Evolutionary conservation across 2,113 vertebrate genomes (phyloP), one percentile per base, ranked within the genome.

Genomic region (Poecile atricapillus): DNA sequence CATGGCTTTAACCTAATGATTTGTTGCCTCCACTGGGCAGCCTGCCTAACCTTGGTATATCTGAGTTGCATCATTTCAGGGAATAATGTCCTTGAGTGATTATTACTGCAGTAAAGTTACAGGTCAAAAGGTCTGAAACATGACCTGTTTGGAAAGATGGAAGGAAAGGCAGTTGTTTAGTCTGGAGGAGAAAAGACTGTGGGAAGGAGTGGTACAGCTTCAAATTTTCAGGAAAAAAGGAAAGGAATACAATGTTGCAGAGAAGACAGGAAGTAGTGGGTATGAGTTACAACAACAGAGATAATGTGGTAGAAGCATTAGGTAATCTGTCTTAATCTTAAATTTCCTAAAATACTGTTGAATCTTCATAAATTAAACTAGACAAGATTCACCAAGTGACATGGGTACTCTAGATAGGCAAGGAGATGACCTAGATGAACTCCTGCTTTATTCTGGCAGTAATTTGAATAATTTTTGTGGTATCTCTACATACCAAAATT

Each of bases 121-220:
- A 55, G 44, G 70, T 90, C 82, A 88, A 88, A 90, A 77, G 23
- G 75, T 93, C 71, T 91, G 88, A 92, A 96, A 90, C n/a, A 44
- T 19, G 70, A 83, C 62, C 58, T 85, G 59, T 47, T 88, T 64
- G 65, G 41, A 82, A 87, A 85, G 50, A 85, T 43, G 17, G 41
- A 69, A 76, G 62, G 35, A 91, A 60, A 83, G 5, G 21, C 37
- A 5, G 10, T 83, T 84, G 31, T 93, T 93, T 85, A 83, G 41
- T 88, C 83, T 96, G 63, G 43, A 53, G 20, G 9, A 75, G 33
- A 20, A 53, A 60, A 56, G 44, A 15, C 31, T 76, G 25, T 37
- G 69, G 23, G 43, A 62, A 93, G 28, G 19, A 20, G 65, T 8
- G 25, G 15, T 71, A 52, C 37, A 41, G 7, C 53, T 91, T 69